Conservation (phyloP, 2,113 vertebrate species). For the Vicugna pacos region DNA sequence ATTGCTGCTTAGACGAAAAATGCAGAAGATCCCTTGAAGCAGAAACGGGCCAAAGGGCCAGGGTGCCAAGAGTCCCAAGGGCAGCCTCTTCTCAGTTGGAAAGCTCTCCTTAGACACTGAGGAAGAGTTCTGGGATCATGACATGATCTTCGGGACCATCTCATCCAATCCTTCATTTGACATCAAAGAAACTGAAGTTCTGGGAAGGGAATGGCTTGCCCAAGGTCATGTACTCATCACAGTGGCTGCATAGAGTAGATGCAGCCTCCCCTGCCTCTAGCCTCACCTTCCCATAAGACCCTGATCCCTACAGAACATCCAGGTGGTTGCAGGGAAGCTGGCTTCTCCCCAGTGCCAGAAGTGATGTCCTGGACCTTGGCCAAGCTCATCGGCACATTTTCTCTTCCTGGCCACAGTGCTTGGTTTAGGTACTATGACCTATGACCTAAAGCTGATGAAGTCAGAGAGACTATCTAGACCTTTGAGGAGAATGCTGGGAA, state of each 20-base stretch:
- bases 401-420: background rate
- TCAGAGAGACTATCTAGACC: background rate
- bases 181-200: background rate
- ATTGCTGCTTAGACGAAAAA: background rate
- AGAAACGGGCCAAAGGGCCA: background rate
- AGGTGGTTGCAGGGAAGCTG: background rate
- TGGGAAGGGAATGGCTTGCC: background rate
- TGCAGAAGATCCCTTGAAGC: background rate
- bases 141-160: background rate
- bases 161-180: background rate
- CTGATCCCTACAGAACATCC: background rate
- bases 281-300: background rate
- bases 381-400: background rate
- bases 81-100: background rate
- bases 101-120: background rate
- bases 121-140: background rate
- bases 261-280: background rate
- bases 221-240: background rate
- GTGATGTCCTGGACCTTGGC: background rate
- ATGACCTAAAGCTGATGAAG: background rate
- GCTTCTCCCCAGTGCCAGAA: background rate
- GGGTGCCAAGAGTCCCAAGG: background rate
- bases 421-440: background rate
- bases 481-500: background rate
- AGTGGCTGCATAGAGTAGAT: background rate